These are phyloP conservation scores for Hoplias malabaricus DNA, from an alignment of 2,113 vertebrate species.

Conservation along the genomic window DNA sequence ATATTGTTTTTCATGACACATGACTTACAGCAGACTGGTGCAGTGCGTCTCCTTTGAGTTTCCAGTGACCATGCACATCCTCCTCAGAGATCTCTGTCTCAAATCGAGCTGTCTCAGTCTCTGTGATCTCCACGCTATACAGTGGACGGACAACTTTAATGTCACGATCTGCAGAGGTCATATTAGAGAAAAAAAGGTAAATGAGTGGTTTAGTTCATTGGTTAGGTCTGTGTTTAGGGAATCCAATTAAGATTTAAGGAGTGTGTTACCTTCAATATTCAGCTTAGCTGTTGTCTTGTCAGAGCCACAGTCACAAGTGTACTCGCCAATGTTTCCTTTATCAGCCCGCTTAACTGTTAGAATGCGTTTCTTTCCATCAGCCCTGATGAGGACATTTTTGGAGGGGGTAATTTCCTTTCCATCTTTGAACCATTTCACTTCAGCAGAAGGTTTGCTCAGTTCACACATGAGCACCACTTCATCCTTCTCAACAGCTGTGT, in stretches of 20 bases:
- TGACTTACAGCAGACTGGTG: constrained; percentile 85
- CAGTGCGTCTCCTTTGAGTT: constrained; percentile 87
- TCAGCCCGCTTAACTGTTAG: constrained; percentile 86
- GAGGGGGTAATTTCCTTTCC: constrained; percentile 89
- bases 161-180: constrained; percentile 82
- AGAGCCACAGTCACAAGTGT: constrained; percentile 91
- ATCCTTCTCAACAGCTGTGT: constrained; percentile 93
- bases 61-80: constrained; percentile 90
- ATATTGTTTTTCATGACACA: background rate
- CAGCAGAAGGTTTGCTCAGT: constrained; percentile 86
- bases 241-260: background rate
- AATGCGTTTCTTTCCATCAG: constrained; percentile 86
- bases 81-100: constrained; percentile 95
- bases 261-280: constrained; percentile 86
- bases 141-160: constrained; percentile 90
- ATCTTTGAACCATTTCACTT: constrained; percentile 94
- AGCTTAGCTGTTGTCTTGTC: constrained; percentile 91
- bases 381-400: constrained; percentile 83
- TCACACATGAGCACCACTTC: constrained; percentile 90
- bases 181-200: background rate
- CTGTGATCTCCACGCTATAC: constrained; percentile 93
- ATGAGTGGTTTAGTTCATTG: background rate
- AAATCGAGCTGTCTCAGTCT: constrained; percentile 92
- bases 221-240: background rate
- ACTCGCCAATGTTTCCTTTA: constrained; percentile 83